phyloP scores from a whole-genome alignment of 1,140 invertebrate species.

The Achatina immaculata region DNA sequence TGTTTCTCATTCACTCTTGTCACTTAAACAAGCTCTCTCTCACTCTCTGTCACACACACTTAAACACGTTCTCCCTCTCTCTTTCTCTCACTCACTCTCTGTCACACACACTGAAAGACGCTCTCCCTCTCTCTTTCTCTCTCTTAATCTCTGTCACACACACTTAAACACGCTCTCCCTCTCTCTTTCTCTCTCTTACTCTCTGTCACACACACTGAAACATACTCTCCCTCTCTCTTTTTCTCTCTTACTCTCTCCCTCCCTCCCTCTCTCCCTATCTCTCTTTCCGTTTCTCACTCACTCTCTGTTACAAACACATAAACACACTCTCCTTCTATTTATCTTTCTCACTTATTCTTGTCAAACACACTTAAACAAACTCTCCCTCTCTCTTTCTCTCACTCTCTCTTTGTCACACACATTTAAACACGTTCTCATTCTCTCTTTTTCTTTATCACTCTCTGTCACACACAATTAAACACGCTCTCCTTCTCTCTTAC shows the following conservation, averaged over 20 bases:
- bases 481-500: no score
- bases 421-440: no score
- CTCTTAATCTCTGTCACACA: not conserved
- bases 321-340: not conserved
- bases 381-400: conserved; percentile 5
- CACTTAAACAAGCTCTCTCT: not conserved
- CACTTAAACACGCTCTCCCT: not conserved
- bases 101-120: not conserved
- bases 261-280: not conserved
- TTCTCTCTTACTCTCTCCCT: not conserved
- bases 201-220: not conserved
- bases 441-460: no score
- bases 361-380: not conserved
- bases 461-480: no score
- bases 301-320: not conserved
- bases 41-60: not conserved
- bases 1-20: not conserved
- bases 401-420: no score
- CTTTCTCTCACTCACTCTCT: not conserved
- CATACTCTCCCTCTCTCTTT: not conserved
- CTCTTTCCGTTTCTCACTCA: not conserved
- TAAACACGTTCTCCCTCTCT: not conserved
- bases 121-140: not conserved
- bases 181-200: not conserved
- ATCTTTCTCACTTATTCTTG: not conserved